Evolutionary conservation across 2,113 vertebrate species (phyloP), one percentile per base, ranked within the genome.

Genomic region (Lepus europaeus): DNA sequence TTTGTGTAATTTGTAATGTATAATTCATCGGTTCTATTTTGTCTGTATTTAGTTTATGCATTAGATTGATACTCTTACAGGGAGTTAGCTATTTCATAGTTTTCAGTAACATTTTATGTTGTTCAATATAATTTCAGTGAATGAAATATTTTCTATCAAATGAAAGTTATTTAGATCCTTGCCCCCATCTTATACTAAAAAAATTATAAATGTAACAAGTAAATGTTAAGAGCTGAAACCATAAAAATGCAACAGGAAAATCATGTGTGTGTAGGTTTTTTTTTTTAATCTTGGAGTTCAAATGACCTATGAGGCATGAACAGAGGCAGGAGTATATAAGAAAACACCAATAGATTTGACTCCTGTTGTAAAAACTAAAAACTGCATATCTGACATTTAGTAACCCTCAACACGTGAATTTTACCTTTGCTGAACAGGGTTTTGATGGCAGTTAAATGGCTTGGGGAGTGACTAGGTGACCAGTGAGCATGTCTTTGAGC

Each of bases 181-280:
- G 45, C 45, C 45, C 45, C 56, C 14, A 59, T 59, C 31, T 49
- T 33, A 51, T 9, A 88, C 31, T 17, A 22, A 29, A 51, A 59
- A 53, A 45, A 56, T 36, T 45, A 64, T 22, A 29, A n/a, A 22
- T 33, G 2, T 70, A 85, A 66, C 20, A 76, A 82, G 14, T 74
- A 91, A 93, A 56, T 13, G 13, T 88, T 33, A 93, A 93, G 89
- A 79, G 72, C 20, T 94, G 82, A 96, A 91, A 87, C 27, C 59
- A 72, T 78, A 87, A 80, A 95, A 90, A 82, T 66, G 78, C 2
- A 36, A 85, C 85, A 95, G 93, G 66, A 96, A 86, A 70, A 83
- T 8, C 31, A 2, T 79, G 63, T 70, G 20, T 68, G n/a, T 79
- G 56, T 69, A 20, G 61, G 29, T 92, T 79, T 87, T 93, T 96